phyloP scores from a whole-genome alignment of 2,113 vertebrate genomes.

The Grantiella picta region DNA sequence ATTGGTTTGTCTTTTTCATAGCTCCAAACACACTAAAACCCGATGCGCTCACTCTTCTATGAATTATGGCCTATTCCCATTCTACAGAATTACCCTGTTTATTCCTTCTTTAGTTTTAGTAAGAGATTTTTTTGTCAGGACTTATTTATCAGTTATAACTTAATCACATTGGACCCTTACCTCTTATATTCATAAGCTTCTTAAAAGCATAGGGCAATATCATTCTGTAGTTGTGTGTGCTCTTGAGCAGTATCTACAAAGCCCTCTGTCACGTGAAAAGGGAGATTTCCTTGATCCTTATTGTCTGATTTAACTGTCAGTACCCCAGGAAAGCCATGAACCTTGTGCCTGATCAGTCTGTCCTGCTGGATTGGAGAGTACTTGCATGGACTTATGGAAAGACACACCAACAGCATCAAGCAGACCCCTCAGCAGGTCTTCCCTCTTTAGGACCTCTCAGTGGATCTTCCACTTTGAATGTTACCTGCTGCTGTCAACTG shows the following conservation, averaged over 20 bases:
- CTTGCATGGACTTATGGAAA: background rate
- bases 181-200: background rate
- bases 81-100: background rate
- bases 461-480: background rate
- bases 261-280: accelerated
- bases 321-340: background rate
- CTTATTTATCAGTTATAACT: background rate
- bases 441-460: background rate
- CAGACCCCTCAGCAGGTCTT: background rate
- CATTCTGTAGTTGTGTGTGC: background rate
- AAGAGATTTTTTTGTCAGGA: background rate
- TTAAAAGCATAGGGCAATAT: background rate
- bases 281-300: background rate
- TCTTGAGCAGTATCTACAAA: background rate
- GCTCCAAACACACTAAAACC: background rate
- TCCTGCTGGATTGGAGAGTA: background rate
- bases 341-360: background rate
- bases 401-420: background rate
- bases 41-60: accelerated
- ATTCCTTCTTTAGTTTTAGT: background rate
- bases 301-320: background rate
- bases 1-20: background rate
- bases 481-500: background rate
- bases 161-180: background rate
- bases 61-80: background rate